Evolutionary conservation across 2,888 invertebrate species (phyloP), one percentile per base, ranked within the genome.

Genomic region (Actias luna): DNA sequence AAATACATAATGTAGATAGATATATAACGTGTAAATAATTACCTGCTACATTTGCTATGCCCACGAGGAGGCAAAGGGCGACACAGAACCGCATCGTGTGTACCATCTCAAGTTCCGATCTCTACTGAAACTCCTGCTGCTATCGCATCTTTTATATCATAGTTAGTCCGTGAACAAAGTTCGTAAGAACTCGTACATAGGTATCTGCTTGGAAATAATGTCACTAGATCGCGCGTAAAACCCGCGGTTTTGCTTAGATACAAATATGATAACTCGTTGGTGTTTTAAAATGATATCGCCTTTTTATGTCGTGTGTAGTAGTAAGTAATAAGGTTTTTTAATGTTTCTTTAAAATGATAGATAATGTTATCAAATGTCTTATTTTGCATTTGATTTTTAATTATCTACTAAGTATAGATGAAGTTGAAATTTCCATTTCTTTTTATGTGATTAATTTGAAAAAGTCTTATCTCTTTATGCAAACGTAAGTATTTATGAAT

Each of bases 101-200:
- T 69, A 69, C 80, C 90, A 90, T 90, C 78, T 69, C 78, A 80
- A 67, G 59, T 36, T 66, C 65, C 68, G 68, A 70, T 74, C 76
- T 77, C 74, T 73, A 86, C 85, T 85, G 78, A 78, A 75, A 64
- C 60, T 57, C 66, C 67, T 64, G 58, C 64, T 67, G 62, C 67
- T 65, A 63, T 67, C 66, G 69, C 81, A 84, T 85, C 88, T 89
- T n/a, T 83, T 90, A 90, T 90, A 90, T 82, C 70, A 73, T 77
- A 72, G 78, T 79, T 78, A 74, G 73, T 70, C 74, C 77, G 75
- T 78, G 77, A 75, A 76, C 78, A 74, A 76, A 82, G 80, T 83
- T 80, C 77, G 71, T 76, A 77, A 77, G 73, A 80, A 77, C 74
- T 71, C 72, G 65, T 72, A 73, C 69, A 72, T 73, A 74, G 70